Evolutionary conservation across 1,140 invertebrate species (phyloP).

Genomic region (Conopomorpha cramerella): DNA sequence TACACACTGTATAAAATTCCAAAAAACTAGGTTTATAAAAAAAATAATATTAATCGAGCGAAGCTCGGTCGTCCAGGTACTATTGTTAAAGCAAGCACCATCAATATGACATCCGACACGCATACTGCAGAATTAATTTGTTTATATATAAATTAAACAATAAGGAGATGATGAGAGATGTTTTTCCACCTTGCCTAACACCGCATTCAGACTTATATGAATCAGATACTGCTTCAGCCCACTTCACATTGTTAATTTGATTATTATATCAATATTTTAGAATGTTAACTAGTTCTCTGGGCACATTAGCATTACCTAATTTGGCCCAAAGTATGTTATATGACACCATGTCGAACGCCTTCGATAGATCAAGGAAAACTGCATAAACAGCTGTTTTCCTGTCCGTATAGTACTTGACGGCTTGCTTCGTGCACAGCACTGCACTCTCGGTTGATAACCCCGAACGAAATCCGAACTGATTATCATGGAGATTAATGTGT

Average conservation of each 20-base stretch:
- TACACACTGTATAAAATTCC: no score
- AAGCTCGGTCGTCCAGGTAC: no score
- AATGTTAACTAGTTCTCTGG: background rate
- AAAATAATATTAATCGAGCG: no score
- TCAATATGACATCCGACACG: conserved; percentile 1
- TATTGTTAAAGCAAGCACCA: conserved; percentile 1
- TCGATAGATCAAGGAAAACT: background rate
- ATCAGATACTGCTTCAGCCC: background rate
- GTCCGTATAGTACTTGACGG: background rate
- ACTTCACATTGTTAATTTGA: conserved; percentile 1
- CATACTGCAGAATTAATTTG: background rate
- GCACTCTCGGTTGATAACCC: conserved; percentile 1
- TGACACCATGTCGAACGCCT: conserved; percentile 1
- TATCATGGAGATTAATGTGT: background rate
- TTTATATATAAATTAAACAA: conserved; percentile 1
- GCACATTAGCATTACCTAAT: background rate
- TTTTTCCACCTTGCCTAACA: background rate
- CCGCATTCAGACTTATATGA: background rate
- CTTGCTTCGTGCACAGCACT: background rate
- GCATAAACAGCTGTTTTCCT: conserved; percentile 1
- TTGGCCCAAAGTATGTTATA: conserved; percentile 2
- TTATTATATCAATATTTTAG: conserved; percentile 1
- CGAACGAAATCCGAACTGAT: conserved; percentile 1
- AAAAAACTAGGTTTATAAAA: no score
- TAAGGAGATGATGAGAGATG: background rate